Base-by-base conservation (phyloP, 2,797 vertebrate species). In the Tapirus indicus region DNA sequence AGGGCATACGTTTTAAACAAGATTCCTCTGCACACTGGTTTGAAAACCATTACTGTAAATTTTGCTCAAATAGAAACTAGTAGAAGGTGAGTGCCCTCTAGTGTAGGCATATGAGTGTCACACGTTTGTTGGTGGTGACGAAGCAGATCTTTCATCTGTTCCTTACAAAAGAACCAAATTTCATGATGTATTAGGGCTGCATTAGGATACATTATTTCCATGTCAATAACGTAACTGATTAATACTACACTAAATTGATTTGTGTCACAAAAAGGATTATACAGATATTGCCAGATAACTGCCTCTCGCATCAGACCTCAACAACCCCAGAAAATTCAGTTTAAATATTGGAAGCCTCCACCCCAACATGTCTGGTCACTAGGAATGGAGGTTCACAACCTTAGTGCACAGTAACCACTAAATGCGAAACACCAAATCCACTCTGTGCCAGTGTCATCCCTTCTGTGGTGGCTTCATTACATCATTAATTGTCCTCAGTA, bases 1-100 rank as follows among this genome's bases (percentile, higher is more conserved):
- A 7, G 8, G 9, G 78, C 8, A 68, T 16, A 49, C 13, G 72
- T 94, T 94, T 96, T 64, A 71, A 56, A 58, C 1, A 74, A 82
- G 35, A 82, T 86, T 11, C 72, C 23, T 25, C n/a, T 11, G 25
- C 4, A 20, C 1, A 6, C 4, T 56, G 47, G 49, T 83, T 89
- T 94, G 58, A 41, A 16, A 86, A 88, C 38, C 56, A 20, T 47
- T 44, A 49, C 2, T 18, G 23, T n/a, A 60, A 41, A 86, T 54
- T 66, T 56, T 60, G 56, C 78, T 85, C 38, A 44, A 79, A 88
- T 12, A 78, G 49, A 72, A 89, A 93, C 35, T 44, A 72, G 52
- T 79, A 60, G 60, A 41, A 49, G 25, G 7, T 32, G 84, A 80
- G 69, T 47, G 88, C 91, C 96, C 94, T 85, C 97, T 97, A 69